phyloP scores from a whole-genome alignment of 2,113 vertebrate species.

The Prunella fulvescens region DNA sequence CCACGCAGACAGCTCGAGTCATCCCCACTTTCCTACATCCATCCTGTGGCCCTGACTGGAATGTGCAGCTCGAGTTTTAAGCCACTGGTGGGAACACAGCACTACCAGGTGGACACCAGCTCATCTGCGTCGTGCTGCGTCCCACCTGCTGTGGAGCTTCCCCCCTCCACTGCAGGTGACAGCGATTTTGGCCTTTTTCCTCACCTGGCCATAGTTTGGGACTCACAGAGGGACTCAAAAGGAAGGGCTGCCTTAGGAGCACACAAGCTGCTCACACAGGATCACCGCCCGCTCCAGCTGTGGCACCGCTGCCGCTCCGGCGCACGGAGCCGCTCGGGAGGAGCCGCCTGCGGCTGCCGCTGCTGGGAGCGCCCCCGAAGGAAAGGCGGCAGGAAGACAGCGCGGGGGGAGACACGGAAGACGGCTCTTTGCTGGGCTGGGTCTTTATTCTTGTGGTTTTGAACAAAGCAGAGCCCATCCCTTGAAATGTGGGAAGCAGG shows the following conservation, averaged over 20 bases:
- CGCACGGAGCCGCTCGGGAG: rapidly evolving
- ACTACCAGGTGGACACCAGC: background rate
- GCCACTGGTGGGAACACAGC: background rate
- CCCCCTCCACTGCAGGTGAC: background rate
- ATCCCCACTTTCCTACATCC: background rate
- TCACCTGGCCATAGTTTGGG: background rate
- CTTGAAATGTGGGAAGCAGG: background rate
- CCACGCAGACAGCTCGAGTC: rapidly evolving
- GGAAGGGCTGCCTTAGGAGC: background rate
- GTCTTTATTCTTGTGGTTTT: background rate
- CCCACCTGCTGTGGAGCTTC: background rate
- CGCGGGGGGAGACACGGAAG: rapidly evolving
- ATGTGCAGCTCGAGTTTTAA: background rate
- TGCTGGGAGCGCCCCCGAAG: background rate
- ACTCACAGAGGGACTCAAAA: background rate
- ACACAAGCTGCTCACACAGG: rapidly evolving
- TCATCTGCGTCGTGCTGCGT: background rate
- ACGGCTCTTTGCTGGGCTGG: background rate
- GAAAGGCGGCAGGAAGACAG: background rate
- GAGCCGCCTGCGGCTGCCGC: background rate
- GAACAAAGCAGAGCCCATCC: background rate
- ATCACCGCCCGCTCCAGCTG: background rate
- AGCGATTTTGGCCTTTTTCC: background rate
- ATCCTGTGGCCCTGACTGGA: background rate
- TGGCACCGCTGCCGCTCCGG: background rate